Percentiles rank a stretch among this genome's conserved stretches.
Conservation (phyloP, 1,140 invertebrate species). For the Nasonia longicornis region DNA sequence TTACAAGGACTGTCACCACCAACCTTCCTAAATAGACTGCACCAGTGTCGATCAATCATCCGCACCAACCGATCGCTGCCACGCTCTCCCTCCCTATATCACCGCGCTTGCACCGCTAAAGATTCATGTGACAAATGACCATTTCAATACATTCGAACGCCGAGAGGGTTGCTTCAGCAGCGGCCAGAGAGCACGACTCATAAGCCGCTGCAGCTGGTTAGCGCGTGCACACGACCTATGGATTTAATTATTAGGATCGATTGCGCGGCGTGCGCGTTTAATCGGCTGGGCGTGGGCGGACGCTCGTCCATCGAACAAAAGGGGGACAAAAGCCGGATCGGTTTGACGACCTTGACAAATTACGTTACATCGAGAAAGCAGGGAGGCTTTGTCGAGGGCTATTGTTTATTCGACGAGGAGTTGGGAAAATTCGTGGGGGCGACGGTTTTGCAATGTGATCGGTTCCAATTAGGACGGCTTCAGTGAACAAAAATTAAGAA, state of each 20-base stretch:
- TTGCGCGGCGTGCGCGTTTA: constrained; percentile 55
- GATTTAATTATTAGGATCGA: constrained; percentile 66
- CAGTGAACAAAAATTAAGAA: too few species aligned
- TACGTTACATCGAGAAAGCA: constrained; percentile 15
- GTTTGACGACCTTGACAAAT: constrained; percentile 39
- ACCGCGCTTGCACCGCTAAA: not conserved
- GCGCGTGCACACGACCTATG: constrained; percentile 45
- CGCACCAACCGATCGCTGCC: not conserved
- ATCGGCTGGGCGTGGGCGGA: constrained; percentile 61
- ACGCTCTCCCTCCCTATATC: not conserved
- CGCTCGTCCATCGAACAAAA: constrained; percentile 54
- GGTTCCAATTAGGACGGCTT: too few species aligned
- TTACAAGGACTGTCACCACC: not conserved
- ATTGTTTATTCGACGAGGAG: not conserved
- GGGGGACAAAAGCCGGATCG: constrained; percentile 38
- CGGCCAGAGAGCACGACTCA: not conserved
- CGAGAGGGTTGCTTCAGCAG: not conserved
- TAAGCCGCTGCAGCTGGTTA: not conserved
- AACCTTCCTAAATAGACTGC: not conserved
- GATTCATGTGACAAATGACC: constrained; percentile 21
- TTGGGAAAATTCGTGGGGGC: not conserved
- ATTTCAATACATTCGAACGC: not conserved
- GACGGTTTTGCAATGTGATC: not conserved
- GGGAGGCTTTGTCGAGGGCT: not conserved
- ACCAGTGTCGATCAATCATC: constrained; percentile 17